These are phyloP conservation scores for Artibeus jamaicensis DNA, from an alignment of 2,797 vertebrate species.

Conservation along the genomic window DNA sequence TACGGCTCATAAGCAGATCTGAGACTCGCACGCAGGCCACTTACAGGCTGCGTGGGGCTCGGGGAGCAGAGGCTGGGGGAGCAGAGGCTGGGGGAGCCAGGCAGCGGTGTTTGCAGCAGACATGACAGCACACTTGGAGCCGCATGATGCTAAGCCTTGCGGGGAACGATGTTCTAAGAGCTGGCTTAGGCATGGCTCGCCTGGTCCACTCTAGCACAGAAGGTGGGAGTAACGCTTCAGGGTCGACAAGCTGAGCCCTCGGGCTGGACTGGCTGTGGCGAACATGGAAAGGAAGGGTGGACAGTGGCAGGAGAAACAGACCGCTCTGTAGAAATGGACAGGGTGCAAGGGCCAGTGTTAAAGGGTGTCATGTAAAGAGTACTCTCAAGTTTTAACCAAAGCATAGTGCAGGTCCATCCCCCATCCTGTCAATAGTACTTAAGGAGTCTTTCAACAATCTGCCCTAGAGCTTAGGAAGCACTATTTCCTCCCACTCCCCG, in stretches of 20 bases:
- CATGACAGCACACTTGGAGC: background rate
- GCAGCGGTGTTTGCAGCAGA: background rate
- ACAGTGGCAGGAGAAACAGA: background rate
- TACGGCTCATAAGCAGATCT: background rate
- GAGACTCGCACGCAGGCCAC: background rate
- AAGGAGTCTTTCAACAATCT: background rate
- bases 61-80: no score
- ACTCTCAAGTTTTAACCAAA: background rate
- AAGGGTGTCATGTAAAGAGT: background rate
- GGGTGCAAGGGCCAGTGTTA: background rate
- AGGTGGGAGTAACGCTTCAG: background rate
- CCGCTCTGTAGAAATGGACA: background rate
- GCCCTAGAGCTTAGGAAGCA: background rate
- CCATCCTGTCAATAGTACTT: background rate
- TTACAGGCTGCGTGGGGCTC: background rate
- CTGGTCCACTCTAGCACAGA: background rate
- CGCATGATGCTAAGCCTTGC: background rate
- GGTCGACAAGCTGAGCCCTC: background rate
- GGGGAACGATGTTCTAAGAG: background rate
- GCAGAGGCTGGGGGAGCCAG: background rate
- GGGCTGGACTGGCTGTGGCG: background rate
- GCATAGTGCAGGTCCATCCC: no score
- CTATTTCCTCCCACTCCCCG: background rate
- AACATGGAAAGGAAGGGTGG: background rate
- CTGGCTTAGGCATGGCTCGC: background rate